These are phyloP conservation scores for Pseudochirops cupreus DNA, from an alignment of 2,797 vertebrate genomes.

Conservation along the genomic window DNA sequence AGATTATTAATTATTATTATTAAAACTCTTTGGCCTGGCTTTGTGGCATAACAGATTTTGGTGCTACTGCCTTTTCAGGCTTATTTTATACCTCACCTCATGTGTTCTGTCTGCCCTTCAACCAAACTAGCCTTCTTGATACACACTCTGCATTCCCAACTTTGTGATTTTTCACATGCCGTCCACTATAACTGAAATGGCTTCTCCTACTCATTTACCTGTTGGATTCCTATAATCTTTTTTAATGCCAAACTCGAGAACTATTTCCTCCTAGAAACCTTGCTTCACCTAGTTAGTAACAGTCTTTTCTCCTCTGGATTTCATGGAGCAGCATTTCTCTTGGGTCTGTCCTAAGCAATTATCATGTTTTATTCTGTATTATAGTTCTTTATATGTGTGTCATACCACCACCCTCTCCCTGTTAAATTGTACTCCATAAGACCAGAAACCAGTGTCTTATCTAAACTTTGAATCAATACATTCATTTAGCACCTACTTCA, in stretches of 20 bases:
- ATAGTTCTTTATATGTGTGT: not conserved
- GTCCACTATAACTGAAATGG: not conserved
- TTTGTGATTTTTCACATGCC: not conserved
- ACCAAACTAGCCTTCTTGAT: not conserved
- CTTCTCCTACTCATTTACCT: not conserved
- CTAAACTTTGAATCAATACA: not conserved
- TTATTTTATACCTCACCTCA: not conserved
- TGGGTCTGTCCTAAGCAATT: not conserved
- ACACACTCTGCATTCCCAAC: not conserved
- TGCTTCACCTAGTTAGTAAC: not conserved
- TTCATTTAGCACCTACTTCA: not conserved
- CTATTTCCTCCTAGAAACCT: not conserved
- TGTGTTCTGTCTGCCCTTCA: not conserved
- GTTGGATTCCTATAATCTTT: not conserved
- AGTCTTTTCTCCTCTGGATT: not conserved
- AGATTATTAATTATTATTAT: not conserved
- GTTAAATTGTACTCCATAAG: not conserved
- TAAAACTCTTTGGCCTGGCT: not conserved
- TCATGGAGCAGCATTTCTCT: not conserved
- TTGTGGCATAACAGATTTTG: not conserved
- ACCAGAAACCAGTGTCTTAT: not conserved
- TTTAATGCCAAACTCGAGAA: not conserved
- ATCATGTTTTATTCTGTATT: not conserved
- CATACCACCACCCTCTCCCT: not conserved
- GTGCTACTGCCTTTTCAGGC: not conserved